Conservation (phyloP, 2,113 vertebrate species). For the Poeciliopsis prolifica region DNA sequence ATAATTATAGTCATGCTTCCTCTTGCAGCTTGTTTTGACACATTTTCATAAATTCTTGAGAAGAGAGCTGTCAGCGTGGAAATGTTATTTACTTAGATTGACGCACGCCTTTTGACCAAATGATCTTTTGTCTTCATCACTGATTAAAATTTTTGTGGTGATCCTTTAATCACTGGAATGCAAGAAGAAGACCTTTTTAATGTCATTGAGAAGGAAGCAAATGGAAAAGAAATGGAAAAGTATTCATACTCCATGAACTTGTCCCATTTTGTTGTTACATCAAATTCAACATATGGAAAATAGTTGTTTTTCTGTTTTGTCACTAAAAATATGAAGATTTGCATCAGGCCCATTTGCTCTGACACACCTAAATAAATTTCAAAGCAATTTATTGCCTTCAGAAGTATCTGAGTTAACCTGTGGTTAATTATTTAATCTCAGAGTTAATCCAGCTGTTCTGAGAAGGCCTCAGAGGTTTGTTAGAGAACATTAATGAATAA, state of each 20-base stretch:
- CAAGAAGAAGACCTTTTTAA: constrained; percentile 12
- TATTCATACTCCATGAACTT: no score
- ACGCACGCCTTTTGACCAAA: constrained; percentile 35
- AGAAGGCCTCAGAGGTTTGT: not conserved
- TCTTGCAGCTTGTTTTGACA: constrained; percentile 70
- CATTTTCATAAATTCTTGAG: constrained; percentile 58
- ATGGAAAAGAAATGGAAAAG: no score
- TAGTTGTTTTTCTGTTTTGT: no score
- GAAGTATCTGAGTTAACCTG: not conserved
- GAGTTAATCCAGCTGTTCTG: no score
- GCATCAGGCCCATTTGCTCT: not conserved
- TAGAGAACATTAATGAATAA: not conserved
- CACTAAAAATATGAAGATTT: not conserved
- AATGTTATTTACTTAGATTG: constrained; percentile 55
- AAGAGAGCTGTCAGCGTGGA: constrained; percentile 56
- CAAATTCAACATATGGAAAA: no score
- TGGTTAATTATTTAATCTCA: not conserved
- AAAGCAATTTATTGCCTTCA: not conserved
- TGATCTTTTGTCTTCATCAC: constrained; percentile 29
- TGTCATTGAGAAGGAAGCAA: no score
- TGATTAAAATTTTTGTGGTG: constrained; percentile 50
- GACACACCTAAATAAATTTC: not conserved
- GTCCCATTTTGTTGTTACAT: no score
- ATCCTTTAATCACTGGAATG: constrained; percentile 20
- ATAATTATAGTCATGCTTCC: constrained; percentile 74